These are phyloP conservation scores for Tridacna crocea DNA, from an alignment of 2,888 invertebrate species.

Conservation along the genomic window DNA sequence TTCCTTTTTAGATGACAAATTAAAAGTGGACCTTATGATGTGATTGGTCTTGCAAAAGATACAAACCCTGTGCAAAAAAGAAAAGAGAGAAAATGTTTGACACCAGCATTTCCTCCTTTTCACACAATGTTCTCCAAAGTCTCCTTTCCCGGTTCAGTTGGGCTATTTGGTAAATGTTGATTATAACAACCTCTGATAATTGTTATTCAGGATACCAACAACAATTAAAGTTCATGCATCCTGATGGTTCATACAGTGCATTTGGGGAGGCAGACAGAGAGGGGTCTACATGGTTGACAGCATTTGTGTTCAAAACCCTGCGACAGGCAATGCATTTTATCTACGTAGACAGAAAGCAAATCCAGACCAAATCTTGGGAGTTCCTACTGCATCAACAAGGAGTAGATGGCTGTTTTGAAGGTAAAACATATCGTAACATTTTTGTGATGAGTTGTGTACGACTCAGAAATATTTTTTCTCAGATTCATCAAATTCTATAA, in stretches of 20 bases:
- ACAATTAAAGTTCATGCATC: slow-evolving; percentile 92
- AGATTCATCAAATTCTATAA: too few relatives aligned
- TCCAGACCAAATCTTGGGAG: slow-evolving; percentile 67
- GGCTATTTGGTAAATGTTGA: neutral
- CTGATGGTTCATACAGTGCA: slow-evolving; percentile 83
- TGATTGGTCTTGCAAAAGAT: too few relatives aligned
- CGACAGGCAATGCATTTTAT: slow-evolving; percentile 86
- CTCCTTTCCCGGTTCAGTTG: neutral
- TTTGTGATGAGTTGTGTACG: neutral
- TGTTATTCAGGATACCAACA: slow-evolving; percentile 90
- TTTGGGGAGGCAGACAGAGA: slow-evolving; percentile 76
- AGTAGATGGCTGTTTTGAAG: slow-evolving; percentile 91
- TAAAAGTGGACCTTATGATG: too few relatives aligned
- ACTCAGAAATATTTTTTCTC: too few relatives aligned
- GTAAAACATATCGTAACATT: slow-evolving; percentile 18
- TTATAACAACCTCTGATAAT: neutral
- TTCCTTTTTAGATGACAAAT: too few relatives aligned
- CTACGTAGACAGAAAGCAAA: slow-evolving; percentile 87
- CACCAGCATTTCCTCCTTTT: neutral
- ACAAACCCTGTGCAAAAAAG: too few relatives aligned
- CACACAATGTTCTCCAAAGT: neutral
- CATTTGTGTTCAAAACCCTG: slow-evolving; percentile 90
- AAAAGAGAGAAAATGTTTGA: too few relatives aligned
- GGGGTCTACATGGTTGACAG: slow-evolving; percentile 87
- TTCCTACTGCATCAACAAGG: slow-evolving; percentile 86